Evolutionary conservation across 1,140 invertebrate species (phyloP).

Genomic region (Trigoniulus corallinus): DNA sequence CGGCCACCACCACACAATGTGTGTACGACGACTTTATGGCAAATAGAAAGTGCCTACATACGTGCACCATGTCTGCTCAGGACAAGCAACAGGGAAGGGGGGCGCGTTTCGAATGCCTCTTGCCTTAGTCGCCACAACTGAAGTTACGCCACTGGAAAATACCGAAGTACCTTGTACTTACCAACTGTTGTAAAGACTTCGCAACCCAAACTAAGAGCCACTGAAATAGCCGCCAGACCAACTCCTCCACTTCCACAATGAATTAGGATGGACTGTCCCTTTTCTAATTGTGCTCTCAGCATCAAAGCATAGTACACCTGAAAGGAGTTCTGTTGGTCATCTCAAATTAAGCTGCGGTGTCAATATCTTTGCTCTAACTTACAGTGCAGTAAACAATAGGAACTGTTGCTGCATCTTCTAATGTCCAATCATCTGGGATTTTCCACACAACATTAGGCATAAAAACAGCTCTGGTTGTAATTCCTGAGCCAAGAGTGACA

Average conservation of each 20-base stretch:
- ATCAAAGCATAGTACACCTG: slow-evolving; percentile 77
- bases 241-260: slow-evolving; percentile 93
- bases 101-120: too few species aligned
- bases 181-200: slow-evolving; percentile 78
- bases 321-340: too few species aligned
- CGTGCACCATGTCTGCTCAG: too few species aligned
- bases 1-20: too few species aligned
- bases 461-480: slow-evolving; percentile 73
- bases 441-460: slow-evolving; percentile 76
- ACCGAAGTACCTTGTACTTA: slow-evolving; percentile 26
- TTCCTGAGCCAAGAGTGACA: slow-evolving; percentile 68
- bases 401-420: slow-evolving; percentile 82
- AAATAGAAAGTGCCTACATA: too few species aligned
- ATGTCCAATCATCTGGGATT: slow-evolving; percentile 68
- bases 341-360: too few species aligned
- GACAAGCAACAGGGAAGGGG: too few species aligned
- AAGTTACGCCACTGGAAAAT: too few species aligned
- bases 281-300: slow-evolving; percentile 61
- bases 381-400: slow-evolving; percentile 82
- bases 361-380: too few species aligned
- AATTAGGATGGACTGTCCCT: slow-evolving; percentile 72
- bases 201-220: slow-evolving; percentile 71
- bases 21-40: too few species aligned
- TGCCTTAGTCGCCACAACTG: not conserved
- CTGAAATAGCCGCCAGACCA: slow-evolving; percentile 84